These are phyloP conservation scores for Xiphophorus maculatus DNA, from an alignment of 2,113 vertebrate species.

Conservation along the genomic window DNA sequence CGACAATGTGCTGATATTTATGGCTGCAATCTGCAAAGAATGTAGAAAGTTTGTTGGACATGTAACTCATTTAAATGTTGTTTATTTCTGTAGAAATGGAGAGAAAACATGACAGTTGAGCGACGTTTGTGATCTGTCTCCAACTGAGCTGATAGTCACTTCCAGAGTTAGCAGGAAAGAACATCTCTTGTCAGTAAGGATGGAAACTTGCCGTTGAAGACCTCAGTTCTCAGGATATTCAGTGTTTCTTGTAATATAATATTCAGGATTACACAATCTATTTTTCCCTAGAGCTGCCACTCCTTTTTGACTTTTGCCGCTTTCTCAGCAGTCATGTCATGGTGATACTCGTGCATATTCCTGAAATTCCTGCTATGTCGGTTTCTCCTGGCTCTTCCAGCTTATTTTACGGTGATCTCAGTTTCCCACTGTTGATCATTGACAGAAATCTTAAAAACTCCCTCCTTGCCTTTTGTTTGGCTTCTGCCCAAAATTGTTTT, in stretches of 20 bases:
- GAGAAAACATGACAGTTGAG: background rate
- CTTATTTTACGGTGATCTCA: background rate
- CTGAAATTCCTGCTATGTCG: background rate
- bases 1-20: too few relatives aligned
- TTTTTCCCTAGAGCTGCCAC: background rate
- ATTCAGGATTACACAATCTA: background rate
- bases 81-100: background rate
- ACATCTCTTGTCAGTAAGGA: background rate
- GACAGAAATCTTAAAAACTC: background rate
- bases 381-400: background rate
- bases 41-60: background rate
- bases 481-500: too few relatives aligned
- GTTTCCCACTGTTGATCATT: background rate
- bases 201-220: background rate
- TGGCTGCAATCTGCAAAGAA: too few relatives aligned
- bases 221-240: background rate
- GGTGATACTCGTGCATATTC: background rate
- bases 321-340: background rate
- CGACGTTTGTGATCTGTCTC: background rate
- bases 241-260: background rate
- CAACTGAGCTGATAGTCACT: background rate
- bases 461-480: background rate
- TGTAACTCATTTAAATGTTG: background rate
- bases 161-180: background rate
- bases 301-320: background rate